phyloP scores from a whole-genome alignment of 2,797 vertebrate species.

The Acanthis flammea region DNA sequence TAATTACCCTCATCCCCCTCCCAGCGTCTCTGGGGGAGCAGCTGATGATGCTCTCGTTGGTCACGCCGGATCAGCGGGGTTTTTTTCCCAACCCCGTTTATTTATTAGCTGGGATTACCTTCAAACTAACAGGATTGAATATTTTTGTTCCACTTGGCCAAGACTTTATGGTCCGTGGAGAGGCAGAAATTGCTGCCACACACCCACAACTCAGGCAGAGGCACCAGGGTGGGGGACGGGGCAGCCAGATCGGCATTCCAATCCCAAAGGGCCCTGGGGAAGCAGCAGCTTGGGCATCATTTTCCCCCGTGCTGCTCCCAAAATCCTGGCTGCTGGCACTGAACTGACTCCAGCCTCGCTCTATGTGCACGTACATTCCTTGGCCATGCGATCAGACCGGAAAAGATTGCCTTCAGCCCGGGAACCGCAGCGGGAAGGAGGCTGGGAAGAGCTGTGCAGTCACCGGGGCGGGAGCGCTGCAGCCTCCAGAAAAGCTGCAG shows the following conservation, averaged over 20 bases:
- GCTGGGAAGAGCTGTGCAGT: background rate
- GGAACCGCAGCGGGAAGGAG: background rate
- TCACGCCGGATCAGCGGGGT: accelerated
- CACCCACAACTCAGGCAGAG: background rate
- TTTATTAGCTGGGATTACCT: background rate
- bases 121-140: background rate
- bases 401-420: background rate
- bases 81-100: background rate
- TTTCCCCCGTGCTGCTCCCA: background rate
- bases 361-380: conserved; percentile 11
- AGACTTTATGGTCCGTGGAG: background rate
- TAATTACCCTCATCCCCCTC: background rate
- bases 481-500: conserved; percentile 52
- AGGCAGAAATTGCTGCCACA: background rate
- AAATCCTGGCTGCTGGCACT: background rate
- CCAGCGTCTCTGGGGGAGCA: accelerated
- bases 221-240: accelerated
- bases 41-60: background rate
- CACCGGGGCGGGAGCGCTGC: background rate
- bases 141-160: background rate
- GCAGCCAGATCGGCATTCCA: accelerated
- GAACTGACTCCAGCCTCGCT: background rate
- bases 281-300: background rate
- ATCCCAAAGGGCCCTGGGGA: background rate
- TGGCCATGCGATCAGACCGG: conserved; percentile 22